Evolutionary conservation across 2,797 vertebrate genomes (phyloP).

Genomic region (Nasua narica): DNA sequence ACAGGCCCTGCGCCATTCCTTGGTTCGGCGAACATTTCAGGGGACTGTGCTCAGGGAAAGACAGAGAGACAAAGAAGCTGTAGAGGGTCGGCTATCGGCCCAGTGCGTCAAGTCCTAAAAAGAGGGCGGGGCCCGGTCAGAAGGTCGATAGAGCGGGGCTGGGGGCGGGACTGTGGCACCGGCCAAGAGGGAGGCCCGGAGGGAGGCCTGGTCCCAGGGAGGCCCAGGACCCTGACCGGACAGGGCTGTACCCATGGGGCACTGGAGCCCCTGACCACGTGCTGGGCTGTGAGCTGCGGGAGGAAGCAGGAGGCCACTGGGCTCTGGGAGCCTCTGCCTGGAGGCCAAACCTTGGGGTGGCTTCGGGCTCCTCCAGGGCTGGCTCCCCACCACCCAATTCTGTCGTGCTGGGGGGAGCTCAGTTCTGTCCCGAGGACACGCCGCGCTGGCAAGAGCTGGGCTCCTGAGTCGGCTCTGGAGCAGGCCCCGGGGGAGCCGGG

Average conservation of each 20-base stretch:
- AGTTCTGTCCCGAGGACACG: neutral
- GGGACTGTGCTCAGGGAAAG: neutral
- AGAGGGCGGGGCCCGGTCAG: fast-evolving
- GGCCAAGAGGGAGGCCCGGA: neutral
- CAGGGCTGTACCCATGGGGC: neutral
- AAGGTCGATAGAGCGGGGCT: too few relatives aligned
- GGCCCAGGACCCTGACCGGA: neutral
- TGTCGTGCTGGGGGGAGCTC: fast-evolving
- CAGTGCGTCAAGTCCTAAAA: neutral
- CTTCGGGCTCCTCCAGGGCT: neutral
- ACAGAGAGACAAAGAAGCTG: neutral
- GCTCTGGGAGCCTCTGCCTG: neutral
- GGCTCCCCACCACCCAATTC: neutral
- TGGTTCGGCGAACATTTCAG: neutral
- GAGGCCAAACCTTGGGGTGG: neutral
- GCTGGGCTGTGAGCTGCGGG: neutral
- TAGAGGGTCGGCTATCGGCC: neutral
- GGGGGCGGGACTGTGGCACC: neutral
- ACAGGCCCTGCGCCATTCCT: neutral
- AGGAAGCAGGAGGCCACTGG: neutral
- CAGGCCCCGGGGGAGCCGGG: neutral
- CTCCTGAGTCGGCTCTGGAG: neutral
- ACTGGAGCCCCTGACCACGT: neutral
- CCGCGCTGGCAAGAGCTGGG: neutral
- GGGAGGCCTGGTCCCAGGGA: neutral